Base-by-base conservation (phyloP, 2,113 vertebrate genomes). In the Gallinago jamesoni region DNA sequence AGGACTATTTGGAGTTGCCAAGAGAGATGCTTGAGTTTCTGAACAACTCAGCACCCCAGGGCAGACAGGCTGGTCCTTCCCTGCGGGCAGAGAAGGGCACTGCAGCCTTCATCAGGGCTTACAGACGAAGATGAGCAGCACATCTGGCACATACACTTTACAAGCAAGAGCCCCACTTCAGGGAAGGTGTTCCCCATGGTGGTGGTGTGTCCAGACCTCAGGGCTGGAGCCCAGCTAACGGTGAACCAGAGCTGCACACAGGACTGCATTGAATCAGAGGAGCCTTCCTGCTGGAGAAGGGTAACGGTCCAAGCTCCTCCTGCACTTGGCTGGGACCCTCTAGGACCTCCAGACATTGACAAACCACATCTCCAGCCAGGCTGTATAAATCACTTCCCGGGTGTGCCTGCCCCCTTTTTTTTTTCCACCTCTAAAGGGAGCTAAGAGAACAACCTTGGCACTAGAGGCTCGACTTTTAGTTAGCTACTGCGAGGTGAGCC, bases 281-380 rank as follows among this genome's bases (percentile, higher is more conserved):
- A 85, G 16, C 14, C 23, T 59, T 68, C 31, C 6, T 27, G 17
- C 17, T 16, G 9, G 5, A 39, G 72, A 77, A 72, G 16, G 45
- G 33, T 14, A 67, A 31, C 2, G 7, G 53, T 12, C 57, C 52
- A 74, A 15, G 25, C 47, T 79, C 10, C 33, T 47, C n/a, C 2
- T 0, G 28, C 30, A 25, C 45, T 57, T 6, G 6, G 23, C 20
- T 62, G 67, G 66, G 50, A 55, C 0, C 0, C n/a, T 77, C 43
- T 16, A 24, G 14, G 25, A 55, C n/a, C 45, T 93, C 45, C 68
- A 64, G 13, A 66, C 25, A 89, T 45, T 30, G 57, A 62, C 39
- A 86, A 76, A 66, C 7, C 48, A 69, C n/a, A n/a, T 43, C 53
- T 68, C 33, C 62, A 67, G 50, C 15, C 48, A 55, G 25, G 66